Base-by-base conservation (phyloP, 2,888 invertebrate species). In the Acronicta alni region DNA sequence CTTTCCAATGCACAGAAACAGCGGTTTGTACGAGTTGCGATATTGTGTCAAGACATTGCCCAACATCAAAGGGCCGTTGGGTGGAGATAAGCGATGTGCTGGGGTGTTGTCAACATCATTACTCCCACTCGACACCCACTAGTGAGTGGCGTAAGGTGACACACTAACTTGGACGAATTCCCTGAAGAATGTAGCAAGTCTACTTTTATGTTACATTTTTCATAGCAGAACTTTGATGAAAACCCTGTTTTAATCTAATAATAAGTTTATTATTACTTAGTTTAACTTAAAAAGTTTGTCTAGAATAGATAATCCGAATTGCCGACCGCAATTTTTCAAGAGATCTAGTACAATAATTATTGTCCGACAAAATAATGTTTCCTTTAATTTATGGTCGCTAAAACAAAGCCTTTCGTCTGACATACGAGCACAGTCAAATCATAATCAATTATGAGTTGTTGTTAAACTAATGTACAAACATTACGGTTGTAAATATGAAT, bases 81-180 rank as follows among this genome's bases (percentile, higher is more conserved):
- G 38, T 44, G 44, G 46, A 53, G 51, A 62, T 53, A 67, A 73
- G 60, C 48, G 41, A 63, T 65, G 54, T 51, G 68, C 41, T 56
- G 54, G 73, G 71, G 68, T 75, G 74, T 64, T 72, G 77, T 73
- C 75, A 78, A 77, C 79, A 75, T 68, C 77, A 65, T 71, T 53
- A 67, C 79, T 65, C 84, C 85, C 76, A 84, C 85, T 46, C 49
- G 12, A 67, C 74, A 77, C 85, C 63, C 69, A 69, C 76, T 35
- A 8, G 3, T 14, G 41, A 45, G 46, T 67, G 59, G 57, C 68
- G 72, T 30, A 55, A 62, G 55, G 15, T 54, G 57, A 41, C 30
- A 52, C 54, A 54, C 35, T 41, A 41, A 38, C 41, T 32, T 30
- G 49, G 16, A 35, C 20, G 39, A 35, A n/a, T 41, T 54, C 49